Conservation (phyloP, 2,888 invertebrate species). For the Sisyra nigra region DNA sequence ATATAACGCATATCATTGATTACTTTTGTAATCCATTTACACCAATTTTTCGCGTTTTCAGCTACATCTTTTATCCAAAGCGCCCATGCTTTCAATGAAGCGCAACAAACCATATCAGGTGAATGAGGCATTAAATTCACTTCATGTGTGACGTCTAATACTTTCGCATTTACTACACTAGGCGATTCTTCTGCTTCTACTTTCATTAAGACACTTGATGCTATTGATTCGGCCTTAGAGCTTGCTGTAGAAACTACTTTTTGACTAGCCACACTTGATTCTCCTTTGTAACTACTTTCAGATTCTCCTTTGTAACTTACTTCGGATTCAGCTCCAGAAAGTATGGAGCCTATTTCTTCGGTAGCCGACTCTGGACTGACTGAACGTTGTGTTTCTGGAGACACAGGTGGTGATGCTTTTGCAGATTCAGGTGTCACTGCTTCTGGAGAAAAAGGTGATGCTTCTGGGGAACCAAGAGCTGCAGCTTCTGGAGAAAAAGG, state of each 20-base stretch:
- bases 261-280: neutral
- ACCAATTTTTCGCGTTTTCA: conserved; percentile 24
- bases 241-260: neutral
- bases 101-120: conserved; percentile 22
- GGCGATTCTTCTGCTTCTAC: neutral
- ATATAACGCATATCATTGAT: conserved; percentile 20
- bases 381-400: too few species aligned
- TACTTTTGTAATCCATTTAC: conserved; percentile 21
- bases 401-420: neutral
- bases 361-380: neutral
- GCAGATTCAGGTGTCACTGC: neutral
- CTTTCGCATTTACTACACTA: neutral
- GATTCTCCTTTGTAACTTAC: neutral
- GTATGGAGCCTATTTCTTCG: neutral
- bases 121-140: conserved; percentile 14
- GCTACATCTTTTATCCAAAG: conserved; percentile 24
- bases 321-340: neutral
- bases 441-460: neutral
- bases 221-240: neutral
- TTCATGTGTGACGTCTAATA: neutral
- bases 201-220: conserved; percentile 1
- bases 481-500: too few species aligned
- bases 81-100: conserved; percentile 24
- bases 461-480: too few species aligned
- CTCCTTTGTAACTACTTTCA: neutral